phyloP scores from a whole-genome alignment of 2,888 invertebrate species.

The Callimorpha dominula region DNA sequence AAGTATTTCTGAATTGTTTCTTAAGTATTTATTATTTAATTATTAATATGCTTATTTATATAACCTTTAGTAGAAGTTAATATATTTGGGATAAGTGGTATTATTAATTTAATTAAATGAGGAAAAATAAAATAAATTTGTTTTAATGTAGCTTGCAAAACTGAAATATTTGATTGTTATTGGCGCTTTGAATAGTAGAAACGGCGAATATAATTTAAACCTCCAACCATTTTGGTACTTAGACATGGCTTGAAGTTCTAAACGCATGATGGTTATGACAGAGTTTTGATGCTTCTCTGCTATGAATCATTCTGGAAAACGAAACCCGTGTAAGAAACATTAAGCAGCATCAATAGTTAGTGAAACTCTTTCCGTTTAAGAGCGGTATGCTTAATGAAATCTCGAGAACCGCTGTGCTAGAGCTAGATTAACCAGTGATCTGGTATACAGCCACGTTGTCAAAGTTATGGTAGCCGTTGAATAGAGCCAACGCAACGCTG shows the following conservation, averaged over 20 bases:
- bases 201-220: neutral
- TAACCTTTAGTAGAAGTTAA: too few species aligned
- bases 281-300: neutral
- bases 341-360: neutral
- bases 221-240: neutral
- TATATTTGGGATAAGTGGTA: neutral
- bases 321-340: neutral
- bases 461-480: too few species aligned
- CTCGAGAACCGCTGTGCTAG: neutral
- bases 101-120: neutral
- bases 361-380: neutral
- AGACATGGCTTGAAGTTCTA: neutral
- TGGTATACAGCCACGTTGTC: neutral
- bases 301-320: neutral
- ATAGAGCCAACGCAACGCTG: too few species aligned
- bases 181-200: neutral
- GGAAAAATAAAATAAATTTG: neutral
- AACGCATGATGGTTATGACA: neutral
- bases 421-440: neutral
- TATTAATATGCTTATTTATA: neutral
- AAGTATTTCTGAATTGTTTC: neutral
- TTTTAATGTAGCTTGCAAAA: too few species aligned
- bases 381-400: neutral
- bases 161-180: too few species aligned
- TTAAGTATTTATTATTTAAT: neutral